A percentile compares a stretch with the other conserved stretches of the same genome.
phyloP scores from a whole-genome alignment of 2,113 vertebrate genomes.

The Ramphastos sulfuratus region DNA sequence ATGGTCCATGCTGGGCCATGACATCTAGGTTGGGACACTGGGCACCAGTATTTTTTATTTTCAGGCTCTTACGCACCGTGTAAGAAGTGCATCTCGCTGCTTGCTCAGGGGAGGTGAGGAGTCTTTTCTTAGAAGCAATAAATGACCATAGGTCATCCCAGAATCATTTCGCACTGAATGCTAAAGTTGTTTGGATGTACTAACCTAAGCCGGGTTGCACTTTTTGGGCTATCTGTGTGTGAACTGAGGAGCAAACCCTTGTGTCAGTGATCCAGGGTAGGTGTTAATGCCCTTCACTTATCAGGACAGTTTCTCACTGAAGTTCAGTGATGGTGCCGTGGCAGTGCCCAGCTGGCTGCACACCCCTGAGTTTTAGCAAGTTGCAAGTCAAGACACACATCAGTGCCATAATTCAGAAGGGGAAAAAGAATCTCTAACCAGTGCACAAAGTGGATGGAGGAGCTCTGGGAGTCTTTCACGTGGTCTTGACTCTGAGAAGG shows the following conservation, averaged over 20 bases:
- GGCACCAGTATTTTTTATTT: background rate
- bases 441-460: fast-evolving
- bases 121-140: fast-evolving
- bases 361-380: fast-evolving
- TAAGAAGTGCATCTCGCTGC: background rate
- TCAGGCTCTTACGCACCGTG: too few relatives aligned
- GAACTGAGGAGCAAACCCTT: background rate
- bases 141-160: background rate
- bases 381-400: background rate
- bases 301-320: background rate
- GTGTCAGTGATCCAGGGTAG: background rate
- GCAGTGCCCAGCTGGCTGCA: background rate
- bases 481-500: background rate
- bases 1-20: fast-evolving
- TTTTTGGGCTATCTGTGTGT: fast-evolving
- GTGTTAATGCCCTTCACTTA: fast-evolving
- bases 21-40: fast-evolving
- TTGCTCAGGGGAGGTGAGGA: fast-evolving
- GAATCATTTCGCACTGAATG: fast-evolving
- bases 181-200: background rate
- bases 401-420: fast-evolving
- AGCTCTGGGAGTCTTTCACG: fast-evolving
- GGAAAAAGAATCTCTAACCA: background rate
- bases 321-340: fast-evolving
- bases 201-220: background rate